Base-by-base conservation (phyloP, 2,113 vertebrate species). In the Sceloporus undulatus region DNA sequence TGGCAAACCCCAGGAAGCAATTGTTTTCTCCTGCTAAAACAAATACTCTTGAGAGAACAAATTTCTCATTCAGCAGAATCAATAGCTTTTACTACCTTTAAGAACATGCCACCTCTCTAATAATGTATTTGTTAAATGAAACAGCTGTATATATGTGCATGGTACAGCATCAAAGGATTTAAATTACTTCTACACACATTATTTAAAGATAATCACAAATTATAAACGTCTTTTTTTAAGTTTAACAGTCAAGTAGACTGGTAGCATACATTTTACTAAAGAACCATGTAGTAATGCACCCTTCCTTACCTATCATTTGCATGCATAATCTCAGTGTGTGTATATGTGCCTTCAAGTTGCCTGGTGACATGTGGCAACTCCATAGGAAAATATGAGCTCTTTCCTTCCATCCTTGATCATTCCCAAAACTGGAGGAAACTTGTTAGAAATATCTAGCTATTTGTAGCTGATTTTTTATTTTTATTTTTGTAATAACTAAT, bases 81-180 rank as follows among this genome's bases (percentile, higher is more conserved):
- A 92, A 90, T 95, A 92, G 79, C 86, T 96, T 93, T 94, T 94
- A 94, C 96, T 95, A 94, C 85, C 95, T 94, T 93, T 54, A 93
- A 91, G 89, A 90, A 94, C 86, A 74, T 42, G 79, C 91, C 93
- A 81, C 87, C 85, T 92, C 54, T 82, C 81, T 88, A 70, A 84
- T 89, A 94, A 89, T 71, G 9, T 84, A 93, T 92, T 79, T 92
- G 81, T 71, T 79, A 79, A 74, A 82, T 90, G 81, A 84, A 90
- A 62, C 77, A 65, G 80, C 74, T 91, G 79, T 87, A 34, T 87
- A 34, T 87, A 38, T 82, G 75, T 90, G 90, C 88, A 9, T 66
- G 84, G 0, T 16, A 19, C 73, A 4, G 0, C 27, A 0, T 86
- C 79, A 91, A 92, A 91, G 29, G 62, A 85, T 90, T 34, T 73